Conservation (phyloP, 2,797 vertebrate species). For the Acanthurus leucopareius region DNA sequence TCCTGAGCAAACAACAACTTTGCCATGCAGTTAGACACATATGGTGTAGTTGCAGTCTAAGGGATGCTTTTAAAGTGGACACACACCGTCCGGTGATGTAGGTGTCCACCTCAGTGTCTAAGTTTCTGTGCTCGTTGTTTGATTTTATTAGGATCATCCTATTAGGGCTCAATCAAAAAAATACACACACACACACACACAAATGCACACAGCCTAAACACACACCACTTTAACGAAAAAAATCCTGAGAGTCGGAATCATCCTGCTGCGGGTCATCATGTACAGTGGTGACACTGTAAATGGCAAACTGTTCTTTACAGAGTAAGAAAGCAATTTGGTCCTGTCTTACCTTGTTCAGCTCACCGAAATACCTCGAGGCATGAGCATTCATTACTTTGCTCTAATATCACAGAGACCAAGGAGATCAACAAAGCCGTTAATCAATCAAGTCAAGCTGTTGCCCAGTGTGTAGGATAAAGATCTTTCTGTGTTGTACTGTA, state of each 20-base stretch:
- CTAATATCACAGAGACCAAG: conserved; percentile 68
- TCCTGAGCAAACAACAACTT: too few relatives aligned
- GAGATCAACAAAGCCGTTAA: conserved; percentile 70
- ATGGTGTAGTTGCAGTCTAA: too few relatives aligned
- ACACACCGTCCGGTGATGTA: background rate
- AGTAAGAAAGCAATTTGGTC: conserved; percentile 46
- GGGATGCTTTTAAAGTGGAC: background rate
- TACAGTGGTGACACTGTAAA: conserved; percentile 8
- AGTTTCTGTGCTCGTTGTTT: background rate
- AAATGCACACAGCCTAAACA: background rate
- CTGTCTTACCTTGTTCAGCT: conserved; percentile 28
- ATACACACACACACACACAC: background rate
- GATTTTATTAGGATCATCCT: conserved; percentile 1
- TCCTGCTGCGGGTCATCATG: conserved; percentile 25
- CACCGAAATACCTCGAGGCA: conserved; percentile 60
- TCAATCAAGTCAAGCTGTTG: conserved; percentile 69
- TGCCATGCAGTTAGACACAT: too few relatives aligned
- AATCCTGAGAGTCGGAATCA: conserved; percentile 1
- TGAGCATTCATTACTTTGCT: conserved; percentile 73
- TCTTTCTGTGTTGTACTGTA: conserved; percentile 49
- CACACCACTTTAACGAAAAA: conserved; percentile 13
- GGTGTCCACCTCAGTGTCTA: background rate
- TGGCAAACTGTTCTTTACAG: conserved; percentile 23
- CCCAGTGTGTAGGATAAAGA: conserved; percentile 54
- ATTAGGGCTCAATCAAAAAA: conserved; percentile 12